Evolutionary conservation across 2,113 vertebrate genomes (phyloP).

Genomic region (Silurus glanis): DNA sequence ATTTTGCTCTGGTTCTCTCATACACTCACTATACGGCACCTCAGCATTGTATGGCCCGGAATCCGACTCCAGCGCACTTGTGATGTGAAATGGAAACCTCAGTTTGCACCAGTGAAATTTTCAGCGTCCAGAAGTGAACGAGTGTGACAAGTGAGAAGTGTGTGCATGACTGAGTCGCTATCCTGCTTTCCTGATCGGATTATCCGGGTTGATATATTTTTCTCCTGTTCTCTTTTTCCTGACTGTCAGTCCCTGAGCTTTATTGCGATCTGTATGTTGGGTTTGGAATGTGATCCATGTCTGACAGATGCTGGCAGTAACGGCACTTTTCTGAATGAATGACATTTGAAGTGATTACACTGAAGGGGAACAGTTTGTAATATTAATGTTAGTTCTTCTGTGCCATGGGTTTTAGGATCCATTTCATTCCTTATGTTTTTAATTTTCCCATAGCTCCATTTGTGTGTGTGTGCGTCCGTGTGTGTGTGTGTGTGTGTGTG

Average conservation of each 20-base stretch:
- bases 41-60: not conserved
- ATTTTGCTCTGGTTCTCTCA: not conserved
- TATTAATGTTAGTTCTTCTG: not conserved
- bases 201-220: not conserved
- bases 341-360: not conserved
- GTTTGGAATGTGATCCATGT: not conserved
- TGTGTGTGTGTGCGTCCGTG: not conserved
- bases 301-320: not conserved
- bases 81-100: not conserved
- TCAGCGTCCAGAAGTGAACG: not conserved
- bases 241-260: not conserved
- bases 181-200: not conserved
- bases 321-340: not conserved
- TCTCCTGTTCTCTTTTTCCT: not conserved
- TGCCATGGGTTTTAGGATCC: not conserved
- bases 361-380: not conserved
- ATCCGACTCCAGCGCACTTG: not conserved
- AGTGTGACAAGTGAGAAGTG: not conserved
- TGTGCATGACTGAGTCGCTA: not conserved
- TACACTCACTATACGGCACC: not conserved
- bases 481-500: not conserved
- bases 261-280: not conserved
- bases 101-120: not conserved
- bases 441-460: not conserved
- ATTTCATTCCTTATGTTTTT: not conserved